These are phyloP conservation scores for Artibeus jamaicensis DNA, from an alignment of 2,797 vertebrate genomes.

Conservation along the genomic window DNA sequence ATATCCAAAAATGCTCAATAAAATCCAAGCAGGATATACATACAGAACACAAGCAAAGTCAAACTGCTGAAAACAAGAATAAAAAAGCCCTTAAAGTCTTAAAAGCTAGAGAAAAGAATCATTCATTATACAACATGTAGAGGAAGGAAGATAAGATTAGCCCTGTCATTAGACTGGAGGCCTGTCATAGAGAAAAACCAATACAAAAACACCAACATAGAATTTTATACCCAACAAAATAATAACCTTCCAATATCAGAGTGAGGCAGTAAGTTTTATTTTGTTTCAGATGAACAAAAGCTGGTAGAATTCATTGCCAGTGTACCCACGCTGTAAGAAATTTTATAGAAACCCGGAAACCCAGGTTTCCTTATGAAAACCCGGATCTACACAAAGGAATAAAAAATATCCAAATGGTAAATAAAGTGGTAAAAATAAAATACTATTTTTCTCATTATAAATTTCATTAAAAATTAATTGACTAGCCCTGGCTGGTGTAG, in stretches of 20 bases:
- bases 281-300: neutral
- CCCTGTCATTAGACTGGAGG: neutral
- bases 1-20: neutral
- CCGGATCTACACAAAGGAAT: neutral
- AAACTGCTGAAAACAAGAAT: neutral
- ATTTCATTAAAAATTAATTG: neutral
- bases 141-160: neutral
- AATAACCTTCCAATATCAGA: neutral
- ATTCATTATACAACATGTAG: no score
- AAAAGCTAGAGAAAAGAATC: neutral
- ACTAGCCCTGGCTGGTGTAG: no score
- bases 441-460: neutral
- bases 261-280: neutral
- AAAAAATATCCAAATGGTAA: neutral
- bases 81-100: neutral
- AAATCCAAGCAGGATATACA: neutral
- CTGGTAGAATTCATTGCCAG: neutral
- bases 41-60: neutral
- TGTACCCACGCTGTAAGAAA: neutral
- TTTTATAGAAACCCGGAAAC: no score
- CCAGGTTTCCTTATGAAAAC: neutral
- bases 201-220: neutral
- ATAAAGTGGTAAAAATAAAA: neutral
- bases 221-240: slow-evolving; percentile 1
- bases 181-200: neutral